Conservation (phyloP, 2,113 vertebrate genomes). For the Benitochromis conjunctus region DNA sequence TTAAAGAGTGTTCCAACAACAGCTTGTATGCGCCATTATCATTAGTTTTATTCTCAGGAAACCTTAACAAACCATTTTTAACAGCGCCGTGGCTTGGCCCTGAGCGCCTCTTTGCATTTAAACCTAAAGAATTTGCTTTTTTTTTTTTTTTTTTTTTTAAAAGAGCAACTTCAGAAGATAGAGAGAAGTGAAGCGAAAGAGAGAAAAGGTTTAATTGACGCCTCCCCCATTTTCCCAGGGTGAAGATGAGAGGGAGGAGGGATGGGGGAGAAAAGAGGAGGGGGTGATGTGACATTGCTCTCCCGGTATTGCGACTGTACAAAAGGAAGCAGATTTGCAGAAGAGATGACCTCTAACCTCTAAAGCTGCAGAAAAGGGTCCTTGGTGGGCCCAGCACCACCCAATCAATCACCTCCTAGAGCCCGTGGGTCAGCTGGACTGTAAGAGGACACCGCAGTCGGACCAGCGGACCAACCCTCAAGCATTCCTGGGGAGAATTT, state of each 20-base stretch:
- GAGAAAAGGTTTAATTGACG: conserved; percentile 81
- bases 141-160: conserved; percentile 24
- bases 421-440: conserved; percentile 83
- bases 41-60: conserved; percentile 63
- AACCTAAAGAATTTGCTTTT: conserved; percentile 77
- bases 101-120: conserved; percentile 60
- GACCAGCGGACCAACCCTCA: conserved; percentile 47
- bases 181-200: conserved; percentile 50
- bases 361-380: conserved; percentile 86
- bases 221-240: conserved; percentile 88
- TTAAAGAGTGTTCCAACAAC: conserved; percentile 62
- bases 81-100: conserved; percentile 34
- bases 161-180: conserved; percentile 57
- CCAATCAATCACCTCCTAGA: conserved; percentile 97
- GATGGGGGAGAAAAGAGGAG: conserved; percentile 59
- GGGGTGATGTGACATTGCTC: conserved; percentile 82
- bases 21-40: conserved; percentile 61
- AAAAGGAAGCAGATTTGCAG: conserved; percentile 96
- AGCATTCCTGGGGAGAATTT: conserved; percentile 75
- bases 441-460: conserved; percentile 86
- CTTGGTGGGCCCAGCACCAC: conserved; percentile 90
- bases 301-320: conserved; percentile 87
- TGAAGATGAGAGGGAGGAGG: conserved; percentile 48
- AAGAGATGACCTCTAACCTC: conserved; percentile 91
- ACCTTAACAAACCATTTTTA: conserved; percentile 56